Conservation (phyloP, 2,888 invertebrate species). For the Temnothorax rugatulus region DNA sequence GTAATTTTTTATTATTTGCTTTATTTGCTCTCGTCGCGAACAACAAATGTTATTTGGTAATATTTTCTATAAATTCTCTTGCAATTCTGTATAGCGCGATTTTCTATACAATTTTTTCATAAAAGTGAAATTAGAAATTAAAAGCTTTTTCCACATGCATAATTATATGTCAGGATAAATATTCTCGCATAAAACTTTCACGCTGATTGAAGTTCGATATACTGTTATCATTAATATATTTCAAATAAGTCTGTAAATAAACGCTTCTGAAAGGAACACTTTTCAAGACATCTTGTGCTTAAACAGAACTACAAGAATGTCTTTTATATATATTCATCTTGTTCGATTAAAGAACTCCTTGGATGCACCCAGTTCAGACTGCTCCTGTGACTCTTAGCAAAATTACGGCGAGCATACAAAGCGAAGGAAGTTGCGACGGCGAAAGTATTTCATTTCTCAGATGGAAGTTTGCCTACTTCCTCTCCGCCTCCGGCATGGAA, state of each 20-base stretch:
- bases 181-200: constrained; percentile 2
- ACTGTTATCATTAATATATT: neutral
- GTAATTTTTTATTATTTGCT: constrained; percentile 9
- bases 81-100: neutral
- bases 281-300: neutral
- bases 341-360: constrained; percentile 40
- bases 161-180: neutral
- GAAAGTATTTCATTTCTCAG: constrained; percentile 58
- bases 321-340: constrained; percentile 25
- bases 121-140: neutral
- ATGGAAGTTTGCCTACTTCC: constrained; percentile 47
- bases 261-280: neutral
- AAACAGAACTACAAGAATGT: constrained; percentile 19
- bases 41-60: neutral
- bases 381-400: constrained; percentile 47
- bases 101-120: neutral
- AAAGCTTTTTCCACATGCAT: neutral
- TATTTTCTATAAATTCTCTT: neutral
- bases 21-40: neutral
- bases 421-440: constrained; percentile 40
- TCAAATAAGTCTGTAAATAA: constrained; percentile 7
- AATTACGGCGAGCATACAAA: constrained; percentile 51
- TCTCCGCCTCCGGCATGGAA: constrained; percentile 18
- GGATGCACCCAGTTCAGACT: constrained; percentile 29
- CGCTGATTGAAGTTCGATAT: neutral